Evolutionary conservation across 2,113 vertebrate species (phyloP), one percentile per base, ranked within the genome.

Genomic region (Sardina pilchardus): DNA sequence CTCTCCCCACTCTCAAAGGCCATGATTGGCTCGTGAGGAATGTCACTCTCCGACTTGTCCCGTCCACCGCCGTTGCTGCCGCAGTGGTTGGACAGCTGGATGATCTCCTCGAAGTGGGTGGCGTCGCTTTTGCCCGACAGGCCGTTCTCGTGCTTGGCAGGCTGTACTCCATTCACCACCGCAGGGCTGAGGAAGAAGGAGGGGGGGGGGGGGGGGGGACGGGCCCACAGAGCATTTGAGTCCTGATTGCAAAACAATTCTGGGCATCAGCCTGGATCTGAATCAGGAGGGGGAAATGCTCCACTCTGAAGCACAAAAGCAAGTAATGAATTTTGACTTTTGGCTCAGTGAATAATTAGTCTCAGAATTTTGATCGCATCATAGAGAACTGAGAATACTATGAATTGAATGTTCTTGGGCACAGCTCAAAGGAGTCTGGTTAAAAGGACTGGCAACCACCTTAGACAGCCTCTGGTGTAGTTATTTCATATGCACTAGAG

Each of bases 121-220:
- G 94, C 75, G n/a, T 95, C 94, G 86, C 93, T 96, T 2, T 94
- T 96, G 42, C 94, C 87, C 0, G 96, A 94, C 85, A 98, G 94
- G 88, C 97, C 97, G 0, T 99, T 99, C 92, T 99, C 96, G 0
- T 97, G 97, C 90, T 95, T 96, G 88, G 26, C 0, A 0, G 96
- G 88, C 92, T 97, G 97, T 50, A 99, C 75, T 0, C 97, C 97
- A 0, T 99, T 99, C 87, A 97, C 92, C 81, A 87, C 91, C 0
- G 91, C 87, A 59, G 95, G 86, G 92, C 97, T 97, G 92, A 0
- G 5, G 30, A 14, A 12, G 34, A 71, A 83, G 48, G 1, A 3
- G 48, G 17, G 10, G 14, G 17, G 48, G 12, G 48, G 17, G 48
- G 48, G 48, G 48, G 48, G 8, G 12, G 48, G 48, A n/a, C 53